Base-by-base conservation (phyloP, 35 echinoderm and acorn worm species). In the Ophiothrix spiculata region DNA sequence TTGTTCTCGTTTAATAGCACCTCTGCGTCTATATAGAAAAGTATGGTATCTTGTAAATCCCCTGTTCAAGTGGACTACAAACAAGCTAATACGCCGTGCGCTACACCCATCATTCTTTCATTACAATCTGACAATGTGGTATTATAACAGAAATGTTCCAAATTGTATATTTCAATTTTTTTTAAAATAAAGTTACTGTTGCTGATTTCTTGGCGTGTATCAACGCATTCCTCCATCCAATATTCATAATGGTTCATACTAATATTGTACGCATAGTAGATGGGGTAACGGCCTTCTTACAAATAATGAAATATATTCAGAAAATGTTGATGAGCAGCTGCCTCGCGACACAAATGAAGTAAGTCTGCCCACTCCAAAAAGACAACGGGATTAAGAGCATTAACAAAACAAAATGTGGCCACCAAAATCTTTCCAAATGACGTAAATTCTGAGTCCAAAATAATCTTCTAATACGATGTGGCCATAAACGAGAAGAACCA, bases 401-500 rank as follows among this genome's bases (percentile, higher is more conserved):
- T 85, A 14, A 85, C 83, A 69, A 39, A 85, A 28, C 63, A 60
- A 42, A 85, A 85, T 23, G 60, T 35, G 19, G 39, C 39, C 35
- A 85, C 56, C 36, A 29, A 45, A 64, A 36, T 37, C 83, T 85
- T 1, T 84, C 41, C 32, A 60, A 85, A 42, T 74, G 83, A 6
- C 23, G 74, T 31, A 85, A 2, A 39, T 85, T 85, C 29, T 34
- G 74, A 12, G 19, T 85, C 83, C 83, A 85, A 85, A 85, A 85
- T 38, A 75, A 40, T 85, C 83, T 37, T 32, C 83, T 64, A 23
- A 75, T 75, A 39, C 28, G 31, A 56, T 3, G 8, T 34, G 83
- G 83, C 83, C 83, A 85, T 16, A 21, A 0, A 37, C 60, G 34
- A 4, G 60, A 34, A 23, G 31, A 2, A 4, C 79, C 79, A 46